Percentiles rank a stretch among this genome's conserved stretches.
Evolutionary conservation across 1,140 invertebrate species (phyloP).

Genomic region (Drosophila tsacasi): DNA sequence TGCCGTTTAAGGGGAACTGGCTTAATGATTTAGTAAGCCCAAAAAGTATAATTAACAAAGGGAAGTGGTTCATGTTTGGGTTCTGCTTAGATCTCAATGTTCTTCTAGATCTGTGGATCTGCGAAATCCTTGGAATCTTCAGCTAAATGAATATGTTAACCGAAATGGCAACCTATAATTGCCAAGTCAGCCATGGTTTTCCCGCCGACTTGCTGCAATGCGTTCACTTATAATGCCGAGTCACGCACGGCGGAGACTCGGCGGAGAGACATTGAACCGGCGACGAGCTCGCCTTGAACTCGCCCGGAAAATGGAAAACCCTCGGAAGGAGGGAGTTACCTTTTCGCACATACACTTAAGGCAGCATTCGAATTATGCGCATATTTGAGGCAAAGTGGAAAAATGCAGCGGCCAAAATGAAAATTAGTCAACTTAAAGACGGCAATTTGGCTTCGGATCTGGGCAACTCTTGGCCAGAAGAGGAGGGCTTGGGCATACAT

Average conservation of each 20-base stretch:
- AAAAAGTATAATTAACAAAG: constrained; percentile 7
- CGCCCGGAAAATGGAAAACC: constrained; percentile 19
- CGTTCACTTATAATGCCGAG: constrained; percentile 23
- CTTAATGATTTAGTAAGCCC: constrained; percentile 44
- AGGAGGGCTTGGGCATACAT: neutral
- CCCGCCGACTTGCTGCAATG: constrained; percentile 7
- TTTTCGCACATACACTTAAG: constrained; percentile 61
- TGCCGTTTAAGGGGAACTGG: constrained; percentile 50
- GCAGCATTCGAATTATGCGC: constrained; percentile 59
- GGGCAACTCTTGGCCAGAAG: constrained; percentile 25
- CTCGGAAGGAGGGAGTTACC: neutral
- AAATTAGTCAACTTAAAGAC: constrained; percentile 75
- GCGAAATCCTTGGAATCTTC: neutral
- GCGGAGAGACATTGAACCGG: constrained; percentile 41
- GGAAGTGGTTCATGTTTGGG: constrained; percentile 55
- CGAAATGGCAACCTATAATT: constrained; percentile 28
- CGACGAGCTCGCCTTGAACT: constrained; percentile 56
- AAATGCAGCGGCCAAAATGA: constrained; percentile 52
- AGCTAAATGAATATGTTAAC: neutral
- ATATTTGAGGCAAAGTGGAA: constrained; percentile 54
- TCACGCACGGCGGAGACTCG: constrained; percentile 31
- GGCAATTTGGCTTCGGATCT: constrained; percentile 55
- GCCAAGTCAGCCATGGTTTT: constrained; percentile 29
- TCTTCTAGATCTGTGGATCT: too few relatives aligned
- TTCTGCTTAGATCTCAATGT: neutral